phyloP scores from a whole-genome alignment of 2,888 invertebrate species.

The Trisateles emortualis region DNA sequence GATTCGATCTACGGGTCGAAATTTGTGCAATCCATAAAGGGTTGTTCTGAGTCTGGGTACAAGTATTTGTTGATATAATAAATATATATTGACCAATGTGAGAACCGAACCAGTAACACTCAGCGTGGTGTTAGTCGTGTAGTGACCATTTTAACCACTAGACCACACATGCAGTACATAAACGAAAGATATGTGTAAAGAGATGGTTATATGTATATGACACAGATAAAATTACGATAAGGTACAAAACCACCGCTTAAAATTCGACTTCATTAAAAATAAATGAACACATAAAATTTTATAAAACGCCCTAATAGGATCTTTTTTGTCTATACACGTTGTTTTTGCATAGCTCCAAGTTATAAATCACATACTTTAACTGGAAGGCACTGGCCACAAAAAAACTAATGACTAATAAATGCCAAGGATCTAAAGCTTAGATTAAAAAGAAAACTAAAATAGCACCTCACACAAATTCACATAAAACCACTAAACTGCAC shows the following conservation, averaged over 20 bases:
- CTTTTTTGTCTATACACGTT: slow-evolving; percentile 14
- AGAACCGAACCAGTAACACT: no score
- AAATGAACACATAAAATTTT: background rate
- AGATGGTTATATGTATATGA: background rate
- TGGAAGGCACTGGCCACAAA: slow-evolving; percentile 26
- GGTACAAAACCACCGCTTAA: background rate
- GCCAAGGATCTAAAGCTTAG: slow-evolving; percentile 39
- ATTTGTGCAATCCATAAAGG: no score
- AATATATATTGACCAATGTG: no score
- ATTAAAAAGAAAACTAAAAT: slow-evolving; percentile 20
- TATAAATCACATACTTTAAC: slow-evolving; percentile 29
- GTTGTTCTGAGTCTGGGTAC: no score
- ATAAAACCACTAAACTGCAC: slow-evolving; percentile 59
- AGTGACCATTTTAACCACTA: no score
- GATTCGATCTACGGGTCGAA: no score
- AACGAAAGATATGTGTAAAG: no score
- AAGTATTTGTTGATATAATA: no score
- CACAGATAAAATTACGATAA: background rate
- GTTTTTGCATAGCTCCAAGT: slow-evolving; percentile 16
- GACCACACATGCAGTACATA: no score
- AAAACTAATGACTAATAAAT: slow-evolving; percentile 58
- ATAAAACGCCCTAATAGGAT: slow-evolving; percentile 4
- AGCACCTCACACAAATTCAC: slow-evolving; percentile 53
- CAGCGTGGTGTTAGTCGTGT: no score
- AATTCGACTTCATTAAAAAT: background rate